Percentiles rank a stretch among this genome's conserved stretches.
Evolutionary conservation across 2,113 vertebrate species (phyloP).

Genomic region (Dermatemys mawii): DNA sequence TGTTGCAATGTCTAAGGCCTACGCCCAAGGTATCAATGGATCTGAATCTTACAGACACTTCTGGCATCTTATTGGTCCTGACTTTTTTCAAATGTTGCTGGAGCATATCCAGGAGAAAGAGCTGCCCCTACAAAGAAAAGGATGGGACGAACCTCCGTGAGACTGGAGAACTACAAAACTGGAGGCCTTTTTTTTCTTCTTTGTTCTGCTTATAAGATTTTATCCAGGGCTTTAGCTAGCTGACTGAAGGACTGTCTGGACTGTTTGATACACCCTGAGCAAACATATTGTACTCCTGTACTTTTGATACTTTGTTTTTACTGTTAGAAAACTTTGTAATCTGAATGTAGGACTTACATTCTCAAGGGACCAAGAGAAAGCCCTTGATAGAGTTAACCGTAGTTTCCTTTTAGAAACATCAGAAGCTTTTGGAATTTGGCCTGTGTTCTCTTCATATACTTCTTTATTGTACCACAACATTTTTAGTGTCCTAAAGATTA

Average conservation of each 20-base stretch:
- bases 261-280: not conserved
- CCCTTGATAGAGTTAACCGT: not conserved
- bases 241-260: not conserved
- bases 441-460: not conserved
- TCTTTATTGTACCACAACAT: not conserved
- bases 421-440: not conserved
- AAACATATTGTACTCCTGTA: not conserved
- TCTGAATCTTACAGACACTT: not conserved
- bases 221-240: not conserved
- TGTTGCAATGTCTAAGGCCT: not conserved
- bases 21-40: not conserved
- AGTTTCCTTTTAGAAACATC: not conserved
- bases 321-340: not conserved
- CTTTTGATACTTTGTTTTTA: not conserved
- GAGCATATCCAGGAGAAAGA: not conserved
- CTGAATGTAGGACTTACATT: not conserved
- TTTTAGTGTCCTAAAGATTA: not conserved
- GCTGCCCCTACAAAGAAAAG: not conserved
- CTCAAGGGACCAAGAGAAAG: not conserved
- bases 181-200: not conserved
- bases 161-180: not conserved
- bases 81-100: not conserved
- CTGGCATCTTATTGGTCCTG: not conserved
- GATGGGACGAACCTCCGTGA: not conserved
- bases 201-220: not conserved